Percentiles rank a stretch among this genome's conserved stretches.
Evolutionary conservation across 2,113 vertebrate genomes (phyloP).

Genomic region (Neofelis nebulosa): DNA sequence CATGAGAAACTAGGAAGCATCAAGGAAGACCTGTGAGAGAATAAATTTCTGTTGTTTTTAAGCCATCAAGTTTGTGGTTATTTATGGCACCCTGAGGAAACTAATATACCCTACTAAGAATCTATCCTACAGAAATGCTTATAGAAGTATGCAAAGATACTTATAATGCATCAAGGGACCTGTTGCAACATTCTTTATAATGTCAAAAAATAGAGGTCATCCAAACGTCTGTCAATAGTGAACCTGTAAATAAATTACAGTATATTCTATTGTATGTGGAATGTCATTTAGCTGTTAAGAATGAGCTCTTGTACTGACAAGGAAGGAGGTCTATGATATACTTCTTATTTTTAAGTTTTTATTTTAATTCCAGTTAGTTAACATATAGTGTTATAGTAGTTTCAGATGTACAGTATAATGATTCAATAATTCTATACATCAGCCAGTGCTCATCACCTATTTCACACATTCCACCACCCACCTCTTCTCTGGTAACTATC

Average conservation of each 20-base stretch:
- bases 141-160: neutral
- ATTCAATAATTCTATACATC: neutral
- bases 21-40: neutral
- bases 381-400: neutral
- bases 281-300: neutral
- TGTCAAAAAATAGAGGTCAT: neutral
- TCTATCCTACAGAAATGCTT: neutral
- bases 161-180: neutral
- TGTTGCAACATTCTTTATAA: neutral
- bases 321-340: neutral
- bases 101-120: neutral
- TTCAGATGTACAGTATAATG: neutral
- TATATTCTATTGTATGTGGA: neutral
- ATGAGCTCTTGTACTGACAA: neutral
- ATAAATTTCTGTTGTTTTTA: constrained; percentile 24
- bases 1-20: neutral
- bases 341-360: neutral
- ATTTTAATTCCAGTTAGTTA: neutral
- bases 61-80: neutral
- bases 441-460: neutral
- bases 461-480: neutral
- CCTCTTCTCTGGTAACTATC: neutral
- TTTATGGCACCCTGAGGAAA: neutral
- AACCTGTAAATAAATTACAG: neutral
- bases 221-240: neutral